Conservation (phyloP, 2,113 vertebrate species). For the Chunga burmeisteri region DNA sequence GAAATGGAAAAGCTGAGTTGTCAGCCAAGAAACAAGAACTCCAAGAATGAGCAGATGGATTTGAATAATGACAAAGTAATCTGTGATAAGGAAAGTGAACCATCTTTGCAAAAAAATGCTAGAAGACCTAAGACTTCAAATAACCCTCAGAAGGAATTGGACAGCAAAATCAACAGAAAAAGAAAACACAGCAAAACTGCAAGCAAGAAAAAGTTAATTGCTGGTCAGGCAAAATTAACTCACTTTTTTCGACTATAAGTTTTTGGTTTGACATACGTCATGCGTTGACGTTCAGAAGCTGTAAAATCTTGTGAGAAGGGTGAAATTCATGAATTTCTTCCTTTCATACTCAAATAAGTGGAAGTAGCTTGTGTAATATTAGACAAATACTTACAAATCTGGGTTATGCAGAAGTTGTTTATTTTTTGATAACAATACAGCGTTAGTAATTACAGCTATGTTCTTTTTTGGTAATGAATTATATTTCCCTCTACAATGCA, state of each 20-base stretch:
- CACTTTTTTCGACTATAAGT: slow-evolving; percentile 84
- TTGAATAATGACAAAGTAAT: slow-evolving; percentile 66
- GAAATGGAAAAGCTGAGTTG: slow-evolving; percentile 62
- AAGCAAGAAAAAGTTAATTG: slow-evolving; percentile 81
- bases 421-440: slow-evolving; percentile 55
- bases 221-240: slow-evolving; percentile 88
- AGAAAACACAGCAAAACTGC: slow-evolving; percentile 68
- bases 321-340: neutral
- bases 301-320: neutral
- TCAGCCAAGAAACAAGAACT: slow-evolving; percentile 71
- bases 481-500: neutral
- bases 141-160: slow-evolving; percentile 27
- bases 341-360: neutral
- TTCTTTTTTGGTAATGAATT: neutral
- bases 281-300: neutral
- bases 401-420: slow-evolving; percentile 60
- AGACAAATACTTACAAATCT: slow-evolving; percentile 31
- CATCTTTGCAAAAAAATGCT: slow-evolving; percentile 73
- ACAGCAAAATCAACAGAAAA: slow-evolving; percentile 10
- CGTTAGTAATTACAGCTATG: slow-evolving; percentile 3
- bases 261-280: neutral
- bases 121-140: slow-evolving; percentile 55
- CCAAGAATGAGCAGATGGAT: slow-evolving; percentile 84
- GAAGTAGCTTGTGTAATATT: neutral
- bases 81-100: slow-evolving; percentile 75